These are phyloP conservation scores for Petrolisthes cinctipes DNA, from an alignment of 2,888 invertebrate genomes.

Conservation along the genomic window DNA sequence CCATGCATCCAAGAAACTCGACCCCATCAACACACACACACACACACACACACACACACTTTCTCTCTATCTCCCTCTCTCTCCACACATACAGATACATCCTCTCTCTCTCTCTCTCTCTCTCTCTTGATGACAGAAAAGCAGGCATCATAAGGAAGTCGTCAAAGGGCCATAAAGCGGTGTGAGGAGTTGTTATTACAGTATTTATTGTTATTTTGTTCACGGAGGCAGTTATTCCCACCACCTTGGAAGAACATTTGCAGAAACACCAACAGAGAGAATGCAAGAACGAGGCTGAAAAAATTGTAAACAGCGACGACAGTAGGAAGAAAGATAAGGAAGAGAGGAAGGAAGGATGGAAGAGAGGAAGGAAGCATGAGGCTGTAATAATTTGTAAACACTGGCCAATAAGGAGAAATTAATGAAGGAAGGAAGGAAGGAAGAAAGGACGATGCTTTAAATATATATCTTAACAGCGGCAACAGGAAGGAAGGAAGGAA, in stretches of 20 bases:
- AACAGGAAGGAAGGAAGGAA: background rate
- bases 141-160: background rate
- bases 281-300: no score
- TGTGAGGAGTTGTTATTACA: no score
- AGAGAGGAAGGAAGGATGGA: background rate
- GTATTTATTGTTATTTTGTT: no score
- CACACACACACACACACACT: no score
- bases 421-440: background rate
- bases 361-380: background rate
- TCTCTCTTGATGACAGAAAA: background rate
- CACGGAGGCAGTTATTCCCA: no score
- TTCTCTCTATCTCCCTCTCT: no score
- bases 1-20: no score
- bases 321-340: background rate
- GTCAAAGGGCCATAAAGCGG: constrained; percentile 8
- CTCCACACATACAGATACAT: no score
- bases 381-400: background rate
- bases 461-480: background rate
- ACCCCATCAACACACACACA: no score
- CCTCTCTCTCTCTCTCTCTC: no score
- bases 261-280: no score
- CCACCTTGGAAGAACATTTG: no score
- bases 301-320: background rate
- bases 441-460: background rate
- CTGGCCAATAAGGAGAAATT: background rate